Percentiles rank a stretch among this genome's conserved stretches.
Conservation (phyloP, 2,888 invertebrate genomes). For the Orthonevra nobilis region DNA sequence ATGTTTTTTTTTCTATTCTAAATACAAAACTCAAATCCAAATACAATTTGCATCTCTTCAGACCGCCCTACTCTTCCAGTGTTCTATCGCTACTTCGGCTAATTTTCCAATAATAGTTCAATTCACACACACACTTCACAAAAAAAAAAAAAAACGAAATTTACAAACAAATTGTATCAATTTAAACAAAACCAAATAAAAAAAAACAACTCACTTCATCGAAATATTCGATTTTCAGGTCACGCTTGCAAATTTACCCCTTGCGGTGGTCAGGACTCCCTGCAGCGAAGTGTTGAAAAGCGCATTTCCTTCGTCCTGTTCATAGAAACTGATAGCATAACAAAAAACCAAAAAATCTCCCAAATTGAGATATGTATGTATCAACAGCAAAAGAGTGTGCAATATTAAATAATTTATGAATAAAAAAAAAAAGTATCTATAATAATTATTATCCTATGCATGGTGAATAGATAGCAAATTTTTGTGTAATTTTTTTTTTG, state of each 20-base stretch:
- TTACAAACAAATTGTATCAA: conserved; percentile 29
- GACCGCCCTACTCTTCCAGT: conserved; percentile 47
- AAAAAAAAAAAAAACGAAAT: conserved; percentile 11
- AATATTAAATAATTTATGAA: conserved; percentile 37
- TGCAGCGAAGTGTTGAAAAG: conserved; percentile 57
- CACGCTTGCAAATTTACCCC: conserved; percentile 44
- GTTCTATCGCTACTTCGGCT: conserved; percentile 64
- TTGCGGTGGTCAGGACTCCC: conserved; percentile 58
- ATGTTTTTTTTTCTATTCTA: conserved; percentile 15
- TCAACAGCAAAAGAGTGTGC: conserved; percentile 60
- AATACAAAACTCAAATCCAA: conserved; percentile 5
- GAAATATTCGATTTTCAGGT: conserved; percentile 70
- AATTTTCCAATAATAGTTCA: conserved; percentile 58
- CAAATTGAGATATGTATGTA: conserved; percentile 49
- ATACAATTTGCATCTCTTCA: conserved; percentile 28
- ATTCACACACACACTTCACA: conserved; percentile 62
- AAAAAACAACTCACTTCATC: conserved; percentile 63
- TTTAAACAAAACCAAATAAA: conserved; percentile 23
- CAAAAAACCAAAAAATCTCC: conserved; percentile 2
- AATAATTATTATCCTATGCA: conserved; percentile 6
- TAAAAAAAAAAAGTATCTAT: conserved; percentile 4
- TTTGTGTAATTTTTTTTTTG: background rate
- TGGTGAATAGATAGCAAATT: conserved; percentile 21
- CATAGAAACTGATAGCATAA: conserved; percentile 1
- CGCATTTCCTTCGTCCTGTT: conserved; percentile 51